Conservation (phyloP, 2,113 vertebrate genomes). For the Sterrhoptilus dennistouni region DNA sequence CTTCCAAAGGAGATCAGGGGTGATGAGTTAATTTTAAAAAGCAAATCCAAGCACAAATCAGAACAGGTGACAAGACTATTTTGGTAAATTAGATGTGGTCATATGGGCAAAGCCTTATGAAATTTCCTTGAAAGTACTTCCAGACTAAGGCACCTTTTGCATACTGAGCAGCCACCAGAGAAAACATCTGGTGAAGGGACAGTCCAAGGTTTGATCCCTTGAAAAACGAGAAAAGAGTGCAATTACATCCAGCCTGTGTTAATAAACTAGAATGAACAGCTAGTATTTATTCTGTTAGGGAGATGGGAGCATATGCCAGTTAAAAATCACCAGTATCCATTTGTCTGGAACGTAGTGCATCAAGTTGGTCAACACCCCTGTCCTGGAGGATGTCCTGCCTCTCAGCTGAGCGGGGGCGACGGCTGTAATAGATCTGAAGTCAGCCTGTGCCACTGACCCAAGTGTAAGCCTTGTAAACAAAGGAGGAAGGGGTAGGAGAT, state of each 20-base stretch:
- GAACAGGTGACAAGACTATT: neutral
- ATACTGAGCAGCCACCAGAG: neutral
- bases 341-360: neutral
- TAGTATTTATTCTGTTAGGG: neutral
- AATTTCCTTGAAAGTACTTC: neutral
- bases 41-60: neutral
- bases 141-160: neutral
- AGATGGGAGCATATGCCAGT: neutral
- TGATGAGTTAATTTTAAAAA: constrained; percentile 8
- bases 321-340: neutral
- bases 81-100: neutral
- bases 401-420: rapidly evolving
- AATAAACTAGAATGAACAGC: neutral
- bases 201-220: neutral
- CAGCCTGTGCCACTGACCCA: neutral
- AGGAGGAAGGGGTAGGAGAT: neutral
- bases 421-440: neutral
- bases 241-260: neutral
- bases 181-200: neutral
- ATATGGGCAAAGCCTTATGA: neutral
- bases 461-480: neutral
- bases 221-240: neutral
- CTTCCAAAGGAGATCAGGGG: neutral
- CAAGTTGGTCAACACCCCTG: neutral
- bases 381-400: neutral